phyloP scores from a whole-genome alignment of 2,888 invertebrate genomes.

The Drosophila emarginata region DNA sequence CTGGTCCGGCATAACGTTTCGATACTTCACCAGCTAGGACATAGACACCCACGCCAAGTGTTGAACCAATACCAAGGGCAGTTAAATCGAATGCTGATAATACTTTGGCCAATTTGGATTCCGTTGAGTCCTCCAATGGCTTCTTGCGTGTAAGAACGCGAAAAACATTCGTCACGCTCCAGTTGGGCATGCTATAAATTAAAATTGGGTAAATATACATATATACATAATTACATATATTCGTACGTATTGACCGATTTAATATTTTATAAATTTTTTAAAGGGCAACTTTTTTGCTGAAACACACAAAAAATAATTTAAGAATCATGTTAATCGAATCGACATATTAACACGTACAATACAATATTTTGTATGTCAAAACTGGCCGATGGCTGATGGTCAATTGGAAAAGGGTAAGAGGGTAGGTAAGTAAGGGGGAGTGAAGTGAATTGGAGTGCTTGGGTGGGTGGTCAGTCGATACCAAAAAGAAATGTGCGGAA shows the following conservation, averaged over 20 bases:
- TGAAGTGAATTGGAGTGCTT: background rate
- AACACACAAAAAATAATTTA: constrained; percentile 31
- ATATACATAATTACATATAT: constrained; percentile 5
- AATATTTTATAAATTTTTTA: background rate
- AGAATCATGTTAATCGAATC: constrained; percentile 52
- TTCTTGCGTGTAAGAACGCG: constrained; percentile 82
- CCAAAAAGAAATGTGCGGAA: constrained; percentile 38
- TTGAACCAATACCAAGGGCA: constrained; percentile 91
- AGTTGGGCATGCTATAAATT: constrained; percentile 68
- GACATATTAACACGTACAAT: constrained; percentile 62
- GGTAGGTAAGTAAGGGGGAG: background rate
- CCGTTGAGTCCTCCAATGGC: constrained; percentile 79
- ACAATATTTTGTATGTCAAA: constrained; percentile 35
- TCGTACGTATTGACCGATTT: constrained; percentile 11
- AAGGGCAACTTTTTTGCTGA: constrained; percentile 41
- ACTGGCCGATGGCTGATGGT: constrained; percentile 30
- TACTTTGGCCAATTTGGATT: constrained; percentile 86
- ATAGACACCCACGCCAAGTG: constrained; percentile 95
- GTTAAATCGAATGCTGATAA: constrained; percentile 92
- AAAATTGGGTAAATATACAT: constrained; percentile 8
- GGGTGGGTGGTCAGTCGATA: constrained; percentile 3
- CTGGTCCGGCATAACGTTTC: constrained; percentile 91
- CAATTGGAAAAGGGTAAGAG: constrained; percentile 17
- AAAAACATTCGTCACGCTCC: constrained; percentile 63
- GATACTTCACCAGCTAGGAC: constrained; percentile 94